Evolutionary conservation across 1,140 invertebrate genomes (phyloP), one percentile per base, ranked within the genome.

Genomic region (Diabrotica virgifera): DNA sequence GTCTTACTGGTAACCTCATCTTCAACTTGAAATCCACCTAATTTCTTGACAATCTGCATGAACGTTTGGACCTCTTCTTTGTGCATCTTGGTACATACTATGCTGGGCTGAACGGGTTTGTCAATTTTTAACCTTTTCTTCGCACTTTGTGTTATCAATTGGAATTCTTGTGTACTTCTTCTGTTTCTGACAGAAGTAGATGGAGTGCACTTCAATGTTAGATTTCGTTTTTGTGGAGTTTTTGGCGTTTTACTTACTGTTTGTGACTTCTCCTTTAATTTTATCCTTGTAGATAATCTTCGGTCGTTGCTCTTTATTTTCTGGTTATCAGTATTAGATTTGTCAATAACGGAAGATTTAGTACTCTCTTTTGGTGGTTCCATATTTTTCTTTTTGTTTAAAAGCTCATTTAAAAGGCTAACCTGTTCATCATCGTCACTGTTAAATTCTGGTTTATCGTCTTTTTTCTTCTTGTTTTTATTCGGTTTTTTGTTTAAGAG

Each of bases 1-100:
- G 84, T 85, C 35, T 74, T 77, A 24, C 73, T 72, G 53, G 73
- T 81, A 8, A 85, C 83, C 38, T 74, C 78, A 36, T 78, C 73
- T 72, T 83, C 82, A 57, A 84, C 59, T 9, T 76, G 67, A 70
- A 85, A 82, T 36, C 73, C 71, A 40, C 82, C 81, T 52, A 85
- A 66, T 68, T 79, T 77, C 55, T 76, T 78, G 11, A 85, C 75
- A 62, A 81, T 79, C 74, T 82, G 68, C 46, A 65, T 60, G 59
- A 78, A 75, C 55, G 69, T 61, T 57, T 72, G 55, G 36, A 76
- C 69, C 62, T 78, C 74, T 24, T 59, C 8, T 12, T 63, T 69
- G 59, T 76, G 76, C 59, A 77, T 65, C 52, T 74, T 72, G 6
- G 77, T 76, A 65, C 77, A 78, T 8, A 77, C 77, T 24, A 78